A percentile compares a stretch with the other conserved stretches of the same genome.
These are phyloP conservation scores for Dinomys branickii DNA, from an alignment of 2,113 vertebrate genomes.

Conservation along the genomic window DNA sequence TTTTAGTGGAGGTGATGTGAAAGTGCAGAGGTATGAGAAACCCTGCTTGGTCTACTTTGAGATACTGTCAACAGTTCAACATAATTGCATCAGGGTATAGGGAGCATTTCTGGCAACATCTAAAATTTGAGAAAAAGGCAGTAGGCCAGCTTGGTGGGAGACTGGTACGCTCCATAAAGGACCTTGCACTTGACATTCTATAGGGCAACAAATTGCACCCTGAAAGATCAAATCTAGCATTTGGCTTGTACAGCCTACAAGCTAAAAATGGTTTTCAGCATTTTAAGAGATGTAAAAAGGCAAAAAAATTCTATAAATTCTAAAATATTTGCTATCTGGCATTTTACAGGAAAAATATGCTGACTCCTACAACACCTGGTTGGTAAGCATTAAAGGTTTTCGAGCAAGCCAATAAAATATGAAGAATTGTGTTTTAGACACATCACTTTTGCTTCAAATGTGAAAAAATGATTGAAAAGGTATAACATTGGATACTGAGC, in stretches of 20 bases:
- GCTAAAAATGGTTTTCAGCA: slow-evolving; percentile 32
- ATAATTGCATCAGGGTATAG: background rate
- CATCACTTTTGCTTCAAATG: background rate
- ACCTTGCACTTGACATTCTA: background rate
- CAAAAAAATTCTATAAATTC: background rate
- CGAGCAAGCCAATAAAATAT: background rate
- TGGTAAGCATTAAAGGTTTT: background rate
- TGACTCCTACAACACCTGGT: background rate
- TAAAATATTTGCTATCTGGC: slow-evolving; percentile 11
- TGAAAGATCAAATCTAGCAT: background rate
- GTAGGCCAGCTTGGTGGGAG: background rate
- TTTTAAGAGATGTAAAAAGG: background rate
- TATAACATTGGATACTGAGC: background rate
- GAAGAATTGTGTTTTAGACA: slow-evolving; percentile 37
- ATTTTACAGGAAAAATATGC: background rate
- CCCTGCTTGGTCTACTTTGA: slow-evolving; percentile 20
- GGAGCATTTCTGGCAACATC: slow-evolving; percentile 32
- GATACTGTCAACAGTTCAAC: slow-evolving; percentile 43
- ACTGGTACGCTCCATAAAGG: background rate
- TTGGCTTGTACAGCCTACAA: background rate
- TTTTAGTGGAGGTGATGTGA: background rate
- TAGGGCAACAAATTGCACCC: slow-evolving; percentile 19
- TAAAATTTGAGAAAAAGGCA: slow-evolving; percentile 20
- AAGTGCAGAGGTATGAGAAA: slow-evolving; percentile 32
- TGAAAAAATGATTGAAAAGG: background rate